Base-by-base conservation (phyloP, 2,113 vertebrate species). In the Spea multiplicata region DNA sequence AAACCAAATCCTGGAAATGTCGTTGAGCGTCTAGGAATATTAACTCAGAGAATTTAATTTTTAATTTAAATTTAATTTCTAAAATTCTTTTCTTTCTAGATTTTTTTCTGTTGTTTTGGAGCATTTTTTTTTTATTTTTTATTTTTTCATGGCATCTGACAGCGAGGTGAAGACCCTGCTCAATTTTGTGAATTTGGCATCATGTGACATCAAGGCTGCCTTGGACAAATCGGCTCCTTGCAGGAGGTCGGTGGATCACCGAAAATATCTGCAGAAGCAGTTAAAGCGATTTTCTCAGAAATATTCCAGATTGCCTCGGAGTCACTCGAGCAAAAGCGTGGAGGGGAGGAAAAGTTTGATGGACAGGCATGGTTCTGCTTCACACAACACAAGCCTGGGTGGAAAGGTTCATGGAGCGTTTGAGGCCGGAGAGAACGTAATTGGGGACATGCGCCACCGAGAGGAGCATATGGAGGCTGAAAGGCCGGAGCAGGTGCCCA, bases 181-280 rank as follows among this genome's bases (percentile, higher is more conserved):
- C 74, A 99, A 98, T 88, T 99, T 99, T 3, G 97, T 99, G 14
- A 98, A 99, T 86, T 84, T 99, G 91, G 97, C 97, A 4, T 99
- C 97, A 69, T 99, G 97, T 0, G 97, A 99, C 87, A 99, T 99
- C 87, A 99, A 99, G 87, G 97, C 96, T 0, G 97, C 97, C 65
- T 85, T 99, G 89, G 97, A 99, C 85, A 97, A 98, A 86, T 99
- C 96, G 0, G 97, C 97, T 3, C 97, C 97, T 5, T 99, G 97
- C 88, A 93, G 97, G 79, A 95, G 97, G 79, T 98, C 97, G 0
- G 97, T 99, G 84, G 97, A 99, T 83, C 97, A 99, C 87, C 92
- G 97, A 85, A 99, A 99, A 85, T 99, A 99, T 80, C 87, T 99
- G 75, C 97, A 99, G 90, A 99, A 98, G 81, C 97, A 99, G 84